Conservation (phyloP, 2,797 vertebrate genomes). For the Parotocinclus haroldoi region DNA sequence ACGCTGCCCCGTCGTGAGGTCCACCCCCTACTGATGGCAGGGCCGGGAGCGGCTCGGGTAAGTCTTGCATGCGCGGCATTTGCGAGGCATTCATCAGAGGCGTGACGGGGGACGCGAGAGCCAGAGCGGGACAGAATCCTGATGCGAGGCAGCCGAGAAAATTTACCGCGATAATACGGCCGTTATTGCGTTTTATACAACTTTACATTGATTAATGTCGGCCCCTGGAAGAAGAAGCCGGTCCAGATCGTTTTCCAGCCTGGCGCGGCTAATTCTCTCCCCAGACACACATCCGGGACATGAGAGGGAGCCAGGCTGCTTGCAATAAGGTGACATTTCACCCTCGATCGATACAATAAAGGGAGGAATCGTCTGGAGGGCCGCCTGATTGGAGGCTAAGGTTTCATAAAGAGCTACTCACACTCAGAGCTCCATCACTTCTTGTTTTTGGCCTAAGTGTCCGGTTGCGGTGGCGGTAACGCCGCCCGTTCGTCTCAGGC, state of each 20-base stretch:
- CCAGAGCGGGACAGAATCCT: slow-evolving; percentile 33
- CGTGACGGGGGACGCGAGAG: slow-evolving; percentile 12
- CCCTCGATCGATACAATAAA: slow-evolving; percentile 49
- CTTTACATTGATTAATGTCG: slow-evolving; percentile 49
- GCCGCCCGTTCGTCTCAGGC: slow-evolving; percentile 10
- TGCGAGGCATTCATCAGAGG: slow-evolving; percentile 34
- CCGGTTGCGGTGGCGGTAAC: slow-evolving; percentile 20
- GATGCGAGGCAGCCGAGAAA: slow-evolving; percentile 37
- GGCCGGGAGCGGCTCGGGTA: slow-evolving; percentile 2
- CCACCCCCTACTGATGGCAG: slow-evolving; percentile 10
- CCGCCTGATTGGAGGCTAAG: slow-evolving; percentile 35
- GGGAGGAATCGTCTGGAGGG: slow-evolving; percentile 35
- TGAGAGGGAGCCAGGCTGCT: slow-evolving; percentile 30
- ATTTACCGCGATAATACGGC: slow-evolving; percentile 41
- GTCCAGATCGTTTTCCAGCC: slow-evolving; percentile 42
- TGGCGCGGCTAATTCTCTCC: slow-evolving; percentile 43
- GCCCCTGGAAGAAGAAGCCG: slow-evolving; percentile 27
- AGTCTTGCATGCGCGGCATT: slow-evolving; percentile 23
- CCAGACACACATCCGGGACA: slow-evolving; percentile 41
- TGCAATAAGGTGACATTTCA: slow-evolving; percentile 46
- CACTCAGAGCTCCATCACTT: slow-evolving; percentile 15
- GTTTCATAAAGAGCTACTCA: slow-evolving; percentile 44
- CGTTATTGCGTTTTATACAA: slow-evolving; percentile 49
- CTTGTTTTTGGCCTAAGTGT: slow-evolving; percentile 15
- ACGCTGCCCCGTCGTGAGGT: not conserved